These are phyloP conservation scores for Lacanobia oleracea DNA, from an alignment of 2,888 invertebrate species.

Conservation along the genomic window DNA sequence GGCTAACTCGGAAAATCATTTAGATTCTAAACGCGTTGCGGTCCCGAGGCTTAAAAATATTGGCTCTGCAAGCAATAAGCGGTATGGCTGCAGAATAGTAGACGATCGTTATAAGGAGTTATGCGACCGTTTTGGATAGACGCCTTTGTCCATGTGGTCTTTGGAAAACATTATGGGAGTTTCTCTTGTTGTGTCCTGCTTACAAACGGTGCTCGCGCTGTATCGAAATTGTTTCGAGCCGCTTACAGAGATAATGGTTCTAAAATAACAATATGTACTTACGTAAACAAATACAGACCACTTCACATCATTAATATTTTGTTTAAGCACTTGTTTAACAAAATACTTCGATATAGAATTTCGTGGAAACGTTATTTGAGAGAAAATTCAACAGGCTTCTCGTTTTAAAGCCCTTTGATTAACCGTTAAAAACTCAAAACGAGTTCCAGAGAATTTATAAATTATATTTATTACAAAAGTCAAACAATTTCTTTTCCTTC, in stretches of 20 bases:
- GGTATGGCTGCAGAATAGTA: constrained; percentile 78
- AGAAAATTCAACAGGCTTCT: not conserved
- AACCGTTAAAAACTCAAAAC: constrained; percentile 4
- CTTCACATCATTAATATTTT: constrained; percentile 8
- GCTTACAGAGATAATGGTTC: not conserved
- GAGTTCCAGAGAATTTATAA: constrained; percentile 17
- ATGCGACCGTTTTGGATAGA: constrained; percentile 70
- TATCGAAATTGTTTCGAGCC: constrained; percentile 11
- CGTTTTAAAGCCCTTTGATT: constrained; percentile 28
- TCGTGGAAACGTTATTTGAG: not conserved
- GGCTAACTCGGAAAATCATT: constrained; percentile 72
- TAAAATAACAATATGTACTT: not conserved
- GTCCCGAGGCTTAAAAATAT: constrained; percentile 79
- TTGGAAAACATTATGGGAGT: constrained; percentile 45
- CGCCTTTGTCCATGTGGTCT: constrained; percentile 58
- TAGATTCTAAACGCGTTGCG: constrained; percentile 76
- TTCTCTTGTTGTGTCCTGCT: constrained; percentile 39
- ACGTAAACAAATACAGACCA: not conserved
- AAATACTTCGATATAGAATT: constrained; percentile 7
- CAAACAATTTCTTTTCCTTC: constrained; percentile 38
- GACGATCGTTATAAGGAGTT: constrained; percentile 77
- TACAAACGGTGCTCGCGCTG: constrained; percentile 25
- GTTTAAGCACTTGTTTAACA: not conserved
- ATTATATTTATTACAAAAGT: constrained; percentile 33
- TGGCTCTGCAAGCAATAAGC: constrained; percentile 79